Percentiles rank a stretch among this genome's conserved stretches.
Evolutionary conservation across 2,113 vertebrate genomes (phyloP).

Genomic region (Synchiropus splendidus): DNA sequence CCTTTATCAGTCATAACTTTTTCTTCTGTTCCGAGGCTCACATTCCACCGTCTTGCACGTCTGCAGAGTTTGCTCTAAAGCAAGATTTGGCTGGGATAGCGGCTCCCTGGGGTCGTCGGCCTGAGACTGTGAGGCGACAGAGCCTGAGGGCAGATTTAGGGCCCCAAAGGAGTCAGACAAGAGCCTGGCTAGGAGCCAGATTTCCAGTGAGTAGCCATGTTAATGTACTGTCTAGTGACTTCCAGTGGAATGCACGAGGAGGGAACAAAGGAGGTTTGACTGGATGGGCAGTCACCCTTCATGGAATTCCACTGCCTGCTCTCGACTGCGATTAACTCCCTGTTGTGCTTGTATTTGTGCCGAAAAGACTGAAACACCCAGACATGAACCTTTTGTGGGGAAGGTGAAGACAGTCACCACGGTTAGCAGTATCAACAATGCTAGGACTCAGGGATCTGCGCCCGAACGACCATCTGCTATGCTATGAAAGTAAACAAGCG

Average conservation of each 20-base stretch:
- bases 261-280: slow-evolving; percentile 18
- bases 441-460: too few species aligned
- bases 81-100: slow-evolving; percentile 22
- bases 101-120: slow-evolving; percentile 29
- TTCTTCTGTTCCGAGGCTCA: neutral
- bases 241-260: slow-evolving; percentile 23
- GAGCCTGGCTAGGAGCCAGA: slow-evolving; percentile 44
- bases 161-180: slow-evolving; percentile 39
- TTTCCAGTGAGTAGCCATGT: slow-evolving; percentile 37
- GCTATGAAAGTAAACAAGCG: too few species aligned
- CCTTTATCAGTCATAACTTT: neutral
- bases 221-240: slow-evolving; percentile 36
- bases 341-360: too few species aligned
- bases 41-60: slow-evolving; percentile 8
- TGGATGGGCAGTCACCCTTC: slow-evolving; percentile 6
- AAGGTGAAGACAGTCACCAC: too few species aligned
- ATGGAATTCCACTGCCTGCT: slow-evolving; percentile 1
- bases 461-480: too few species aligned
- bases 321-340: neutral
- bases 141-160: slow-evolving; percentile 42
- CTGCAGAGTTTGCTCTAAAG: slow-evolving; percentile 14
- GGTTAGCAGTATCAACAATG: too few species aligned
- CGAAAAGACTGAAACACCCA: too few species aligned
- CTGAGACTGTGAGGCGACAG: slow-evolving; percentile 41
- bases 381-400: too few species aligned